Base-by-base conservation (phyloP, 2,113 vertebrate genomes). In the Phalacrocorax carbo region DNA sequence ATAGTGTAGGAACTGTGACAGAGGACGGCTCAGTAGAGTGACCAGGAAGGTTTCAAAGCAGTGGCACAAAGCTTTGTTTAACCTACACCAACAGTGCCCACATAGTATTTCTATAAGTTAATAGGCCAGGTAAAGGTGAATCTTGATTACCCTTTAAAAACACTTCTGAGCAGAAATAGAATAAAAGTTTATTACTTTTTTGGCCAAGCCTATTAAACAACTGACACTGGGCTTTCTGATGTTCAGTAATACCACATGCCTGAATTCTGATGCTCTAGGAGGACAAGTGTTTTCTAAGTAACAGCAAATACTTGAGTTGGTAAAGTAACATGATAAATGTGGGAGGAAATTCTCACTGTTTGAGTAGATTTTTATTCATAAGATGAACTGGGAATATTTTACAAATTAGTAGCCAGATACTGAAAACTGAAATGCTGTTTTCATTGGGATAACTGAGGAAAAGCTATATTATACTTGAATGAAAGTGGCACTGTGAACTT, bases 21-120 rank as follows among this genome's bases (percentile, higher is more conserved):
- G 49, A 14, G 21, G 21, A 13, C 54, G 34, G 44, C 58, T 93
- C 19, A 22, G 34, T 12, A 9, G 6, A n/a, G 34, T 12, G 23
- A 30, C 10, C 25, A 26, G 55, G 38, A 66, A 55, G 20, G 23
- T 66, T 77, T 86, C n/a, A 80, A 40, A 90, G 64, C 20, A 61
- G 14, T 29, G 58, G 32, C 38, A 52, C 0, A 0, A 23, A 29
- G n/a, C 2, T n/a, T 54, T 30, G 11, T 79, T 54, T 68, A 38
- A 42, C 1, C 4, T 11, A 2, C 1, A 23, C 15, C 65, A 30
- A 4, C 9, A 46, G 13, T 23, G 36, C 61, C 26, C 12, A 4
- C 0, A 0, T 49, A 42, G 13, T 62, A 36, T 55, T 44, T 48
- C 22, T 36, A 0, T 27, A 23, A 77, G 36, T 23, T 66, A 44